Conservation (phyloP, 2,113 vertebrate species). For the Anser cygnoides region DNA sequence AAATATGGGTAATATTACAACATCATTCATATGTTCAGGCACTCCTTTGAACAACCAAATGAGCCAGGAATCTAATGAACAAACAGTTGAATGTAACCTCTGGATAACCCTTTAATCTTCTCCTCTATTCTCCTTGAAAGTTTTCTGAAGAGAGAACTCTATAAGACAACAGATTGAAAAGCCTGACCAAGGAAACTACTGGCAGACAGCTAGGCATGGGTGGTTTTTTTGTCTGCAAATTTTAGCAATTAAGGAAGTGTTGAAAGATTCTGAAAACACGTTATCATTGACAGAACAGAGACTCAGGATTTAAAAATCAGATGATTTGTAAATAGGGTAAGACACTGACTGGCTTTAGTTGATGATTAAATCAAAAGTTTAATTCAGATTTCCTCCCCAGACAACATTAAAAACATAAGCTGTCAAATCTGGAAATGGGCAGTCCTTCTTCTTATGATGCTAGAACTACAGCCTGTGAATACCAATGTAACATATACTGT, state of each 20-base stretch:
- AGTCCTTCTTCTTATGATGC: background rate
- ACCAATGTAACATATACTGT: background rate
- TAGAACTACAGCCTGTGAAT: background rate
- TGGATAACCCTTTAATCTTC: slow-evolving; percentile 19
- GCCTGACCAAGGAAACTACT: background rate
- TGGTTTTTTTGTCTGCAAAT: slow-evolving; percentile 33
- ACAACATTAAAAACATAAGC: background rate
- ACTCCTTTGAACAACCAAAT: slow-evolving; percentile 16
- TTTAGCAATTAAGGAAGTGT: slow-evolving; percentile 61
- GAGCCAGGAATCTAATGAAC: slow-evolving; percentile 31
- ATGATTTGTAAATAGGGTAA: background rate
- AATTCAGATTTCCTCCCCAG: background rate
- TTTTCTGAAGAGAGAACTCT: background rate
- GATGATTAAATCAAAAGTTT: background rate
- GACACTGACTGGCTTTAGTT: background rate
- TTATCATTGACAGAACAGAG: slow-evolving; percentile 21
- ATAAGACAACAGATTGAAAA: slow-evolving; percentile 15
- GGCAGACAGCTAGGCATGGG: background rate
- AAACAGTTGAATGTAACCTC: slow-evolving; percentile 11
- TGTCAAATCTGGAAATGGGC: slow-evolving; percentile 13
- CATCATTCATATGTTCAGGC: background rate
- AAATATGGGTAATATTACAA: background rate
- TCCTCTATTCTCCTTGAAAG: slow-evolving; percentile 33
- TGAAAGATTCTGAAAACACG: slow-evolving; percentile 64
- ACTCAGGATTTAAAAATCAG: slow-evolving; percentile 3